Evolutionary conservation across 2,113 vertebrate species (phyloP), one percentile per base, ranked within the genome.

Genomic region (Dinomys branickii): DNA sequence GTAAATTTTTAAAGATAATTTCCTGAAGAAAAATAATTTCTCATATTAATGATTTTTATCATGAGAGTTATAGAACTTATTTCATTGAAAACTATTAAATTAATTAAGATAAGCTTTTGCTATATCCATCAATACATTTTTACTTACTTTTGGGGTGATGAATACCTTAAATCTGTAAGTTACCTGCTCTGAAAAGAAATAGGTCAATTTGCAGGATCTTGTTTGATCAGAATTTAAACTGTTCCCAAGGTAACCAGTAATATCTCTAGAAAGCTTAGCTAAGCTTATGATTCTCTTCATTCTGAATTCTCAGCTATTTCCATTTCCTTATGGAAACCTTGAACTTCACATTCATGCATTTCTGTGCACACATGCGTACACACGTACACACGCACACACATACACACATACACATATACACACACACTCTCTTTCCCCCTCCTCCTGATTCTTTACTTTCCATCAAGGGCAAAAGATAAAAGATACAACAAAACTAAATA

Each of bases 171-270:
- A 97, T 97, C 84, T 38, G 83, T 95, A 41, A 80, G 52, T 75
- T 38, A 75, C 54, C 44, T 94, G 35, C 8, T 75, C 78, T 41
- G 92, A 81, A 85, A 97, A 97, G 47, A 97, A 97, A 96, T 96
- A 98, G 97, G 95, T 98, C 97, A 98, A 63, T 87, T 92, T 92
- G 87, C 96, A 93, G 69, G 95, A 97, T 98, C 94, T 98, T 97
- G 54, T 98, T 97, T 98, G 94, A 98, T 97, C 98, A 98, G 94
- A 98, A 97, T 97, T 96, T 93, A 91, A 97, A 95, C 95, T 95
- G 98, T 99, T 99, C 98, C 98, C 98, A 98, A 97, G 98, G 98
- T 97, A 98, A 99, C 98, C 94, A 97, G 47, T 97, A 81, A 67
- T 35, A 81, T 98, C 65, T 97, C 88, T 96, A 90, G 85, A 98